Evolutionary conservation across 1,140 invertebrate species (phyloP).

Genomic region (Brachionus rotundiformis): DNA sequence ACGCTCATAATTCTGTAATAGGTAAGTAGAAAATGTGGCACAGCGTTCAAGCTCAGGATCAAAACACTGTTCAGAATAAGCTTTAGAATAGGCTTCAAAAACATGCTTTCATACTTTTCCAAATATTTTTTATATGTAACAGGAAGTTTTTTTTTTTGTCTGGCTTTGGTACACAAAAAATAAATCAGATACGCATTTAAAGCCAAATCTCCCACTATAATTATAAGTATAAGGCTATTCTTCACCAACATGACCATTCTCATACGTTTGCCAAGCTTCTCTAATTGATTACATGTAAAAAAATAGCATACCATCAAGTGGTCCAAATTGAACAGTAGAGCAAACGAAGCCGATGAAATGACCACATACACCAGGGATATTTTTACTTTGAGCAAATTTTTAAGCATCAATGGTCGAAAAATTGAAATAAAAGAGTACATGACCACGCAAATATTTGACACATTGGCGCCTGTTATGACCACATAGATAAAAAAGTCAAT

Average conservation of each 20-base stretch:
- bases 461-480: not conserved
- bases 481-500: conserved; percentile 12
- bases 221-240: not conserved
- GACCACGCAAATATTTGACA: not conserved
- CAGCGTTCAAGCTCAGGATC: not conserved
- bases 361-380: not conserved
- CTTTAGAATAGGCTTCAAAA: not conserved
- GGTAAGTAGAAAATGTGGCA: not conserved
- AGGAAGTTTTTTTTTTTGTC: not conserved
- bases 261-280: not conserved
- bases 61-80: not conserved
- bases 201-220: not conserved
- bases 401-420: not conserved
- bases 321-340: not conserved
- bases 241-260: not conserved
- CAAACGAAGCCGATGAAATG: not conserved
- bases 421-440: not conserved
- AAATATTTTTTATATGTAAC: not conserved
- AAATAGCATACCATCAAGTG: conserved; percentile 1
- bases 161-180: not conserved
- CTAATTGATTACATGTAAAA: not conserved
- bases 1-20: not conserved
- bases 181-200: not conserved
- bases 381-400: not conserved
- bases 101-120: not conserved